Evolutionary conservation across 2,797 vertebrate species (phyloP), one percentile per base, ranked within the genome.

Genomic region (Furcifer pardalis): DNA sequence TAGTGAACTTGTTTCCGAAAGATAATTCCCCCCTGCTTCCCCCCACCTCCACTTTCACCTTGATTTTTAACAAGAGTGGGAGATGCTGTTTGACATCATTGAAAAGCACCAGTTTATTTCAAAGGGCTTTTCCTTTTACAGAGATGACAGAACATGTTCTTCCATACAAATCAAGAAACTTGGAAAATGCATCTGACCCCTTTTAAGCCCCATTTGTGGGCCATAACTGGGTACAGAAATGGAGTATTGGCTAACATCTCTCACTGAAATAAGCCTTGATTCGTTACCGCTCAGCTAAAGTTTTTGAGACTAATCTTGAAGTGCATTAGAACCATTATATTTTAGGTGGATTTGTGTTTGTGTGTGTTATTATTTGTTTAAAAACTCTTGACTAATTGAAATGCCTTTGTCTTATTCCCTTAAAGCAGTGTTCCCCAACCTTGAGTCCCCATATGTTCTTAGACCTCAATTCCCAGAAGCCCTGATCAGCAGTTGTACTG

Each of bases 1-100:
- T 86, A 93, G 90, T 4, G 68, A 84, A 86, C 75, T 91, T 82
- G 35, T 89, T 88, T 88, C 79, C 80, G 73, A 56, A 75, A 85
- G 52, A 30, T 25, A 15, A 66, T 49, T 71, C 71, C 35, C n/a
- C 72, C 65, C 56, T 60, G 62, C 19, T 2, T 25, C 21, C 15
- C 40, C 12, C 5, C 5, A n/a, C n/a, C n/a, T n/a, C n/a, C n/a
- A n/a, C 4, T 7, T 40, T 1, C 1, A 1, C 12, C 0, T 32
- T 2, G 21, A 30, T 71, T 82, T 35, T 78, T 30, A 59, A 25
- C 1, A 79, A 42, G 56, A 84, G 76, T 4, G 68, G 66, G 15
- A 85, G 79, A n/a, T 79, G 23, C 32, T 8, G 3, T 88, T 66
- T 6, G 49, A 12, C 85, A 87, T 60, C 42, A 66, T 30, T 30